Percentiles rank a stretch among this genome's conserved stretches.
Conservation (phyloP, 2,888 invertebrate species). For the Ditula angustiorana region DNA sequence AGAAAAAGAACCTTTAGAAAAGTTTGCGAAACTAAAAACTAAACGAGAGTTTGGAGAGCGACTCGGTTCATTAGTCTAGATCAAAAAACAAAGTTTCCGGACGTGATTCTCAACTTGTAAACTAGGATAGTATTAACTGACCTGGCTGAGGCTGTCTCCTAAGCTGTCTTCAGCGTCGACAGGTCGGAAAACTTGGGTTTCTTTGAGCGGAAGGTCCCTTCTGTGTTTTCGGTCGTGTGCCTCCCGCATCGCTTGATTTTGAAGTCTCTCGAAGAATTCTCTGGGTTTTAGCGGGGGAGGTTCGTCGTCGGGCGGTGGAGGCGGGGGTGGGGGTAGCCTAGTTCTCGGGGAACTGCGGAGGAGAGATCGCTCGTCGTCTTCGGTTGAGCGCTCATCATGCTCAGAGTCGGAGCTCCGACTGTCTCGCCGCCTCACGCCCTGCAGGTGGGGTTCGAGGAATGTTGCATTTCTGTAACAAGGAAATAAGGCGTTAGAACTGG, state of each 20-base stretch:
- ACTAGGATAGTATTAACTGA: constrained; percentile 50
- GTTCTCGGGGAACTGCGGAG: constrained; percentile 76
- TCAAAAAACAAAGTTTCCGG: constrained; percentile 52
- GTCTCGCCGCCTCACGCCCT: constrained; percentile 84
- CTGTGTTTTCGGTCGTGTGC: constrained; percentile 70
- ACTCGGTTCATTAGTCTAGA: constrained; percentile 66
- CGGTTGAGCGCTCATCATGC: constrained; percentile 80
- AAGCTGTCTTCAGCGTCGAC: constrained; percentile 77
- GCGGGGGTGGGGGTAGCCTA: constrained; percentile 77
- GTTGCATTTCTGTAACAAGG: constrained; percentile 89
- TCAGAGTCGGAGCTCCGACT: constrained; percentile 81
- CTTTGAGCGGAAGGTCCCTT: constrained; percentile 64
- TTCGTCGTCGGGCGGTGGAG: constrained; percentile 77
- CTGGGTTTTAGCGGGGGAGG: constrained; percentile 84
- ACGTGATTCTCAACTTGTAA: constrained; percentile 57
- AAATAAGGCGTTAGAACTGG: not conserved
- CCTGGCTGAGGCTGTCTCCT: constrained; percentile 83
- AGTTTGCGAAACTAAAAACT: constrained; percentile 63
- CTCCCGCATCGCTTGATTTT: constrained; percentile 81
- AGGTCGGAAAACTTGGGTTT: constrained; percentile 68
- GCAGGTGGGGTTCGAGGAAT: constrained; percentile 90
- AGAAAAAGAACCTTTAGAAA: constrained; percentile 54
- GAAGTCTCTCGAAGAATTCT: constrained; percentile 82
- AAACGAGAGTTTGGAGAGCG: constrained; percentile 52
- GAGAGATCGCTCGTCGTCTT: constrained; percentile 77